Conservation (phyloP, 2,888 invertebrate species). For the Oscheius sp. region DNA sequence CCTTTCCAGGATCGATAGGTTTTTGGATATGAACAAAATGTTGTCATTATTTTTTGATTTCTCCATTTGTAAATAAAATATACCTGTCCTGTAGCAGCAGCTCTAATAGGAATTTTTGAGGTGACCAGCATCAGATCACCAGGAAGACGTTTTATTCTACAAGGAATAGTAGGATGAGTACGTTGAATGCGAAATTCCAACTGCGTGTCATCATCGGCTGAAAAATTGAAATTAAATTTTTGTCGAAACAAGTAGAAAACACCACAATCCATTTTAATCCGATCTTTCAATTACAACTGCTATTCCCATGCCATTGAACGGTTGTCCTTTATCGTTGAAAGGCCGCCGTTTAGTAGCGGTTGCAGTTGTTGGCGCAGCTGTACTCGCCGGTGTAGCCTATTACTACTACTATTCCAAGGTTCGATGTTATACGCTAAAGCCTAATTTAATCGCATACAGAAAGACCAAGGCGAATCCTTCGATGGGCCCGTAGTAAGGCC, state of each 20-base stretch:
- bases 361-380: no score
- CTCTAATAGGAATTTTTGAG: constrained; percentile 60
- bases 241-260: no score
- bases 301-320: constrained; percentile 45
- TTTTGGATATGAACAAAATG: constrained; percentile 24
- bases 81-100: constrained; percentile 67
- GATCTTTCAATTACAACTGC: constrained; percentile 48
- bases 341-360: no score
- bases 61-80: neutral
- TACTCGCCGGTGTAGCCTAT: no score
- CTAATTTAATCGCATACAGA: no score
- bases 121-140: constrained; percentile 40
- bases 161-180: constrained; percentile 60
- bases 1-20: constrained; percentile 10
- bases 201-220: constrained; percentile 10
- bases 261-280: no score
- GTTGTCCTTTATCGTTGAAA: constrained; percentile 4
- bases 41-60: neutral
- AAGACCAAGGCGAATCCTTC: no score
- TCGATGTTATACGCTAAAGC: no score
- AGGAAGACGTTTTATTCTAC: constrained; percentile 33
- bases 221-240: constrained; percentile 1
- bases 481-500: no score
- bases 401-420: no score
- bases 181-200: constrained; percentile 58